phyloP scores from a whole-genome alignment of 1,140 invertebrate genomes.

The Zaprionus camerounensis region DNA sequence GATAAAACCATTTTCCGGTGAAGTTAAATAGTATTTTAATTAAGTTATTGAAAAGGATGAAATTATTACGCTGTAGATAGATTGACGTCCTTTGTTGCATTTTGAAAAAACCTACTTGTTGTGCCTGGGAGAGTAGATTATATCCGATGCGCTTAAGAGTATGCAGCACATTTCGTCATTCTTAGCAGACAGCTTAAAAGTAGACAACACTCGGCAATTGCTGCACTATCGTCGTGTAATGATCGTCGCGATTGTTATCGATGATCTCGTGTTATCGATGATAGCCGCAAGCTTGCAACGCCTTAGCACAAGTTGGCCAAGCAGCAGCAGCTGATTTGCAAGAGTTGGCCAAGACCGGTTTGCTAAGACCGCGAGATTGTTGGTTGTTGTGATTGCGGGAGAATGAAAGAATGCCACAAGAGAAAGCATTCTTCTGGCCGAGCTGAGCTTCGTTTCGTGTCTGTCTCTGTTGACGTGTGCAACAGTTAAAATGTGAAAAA shows the following conservation, averaged over 20 bases:
- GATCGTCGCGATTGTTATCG: slow-evolving; percentile 4
- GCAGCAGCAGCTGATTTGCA: slow-evolving; percentile 32
- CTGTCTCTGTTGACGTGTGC: slow-evolving; percentile 68
- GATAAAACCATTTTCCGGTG: too few relatives aligned
- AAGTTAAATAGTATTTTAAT: too few relatives aligned
- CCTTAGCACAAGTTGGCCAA: slow-evolving; percentile 11
- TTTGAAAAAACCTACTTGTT: too few relatives aligned
- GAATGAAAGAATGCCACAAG: slow-evolving; percentile 62
- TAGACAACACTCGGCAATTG: slow-evolving; percentile 10
- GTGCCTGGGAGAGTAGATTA: too few relatives aligned
- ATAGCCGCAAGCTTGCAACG: slow-evolving; percentile 3
- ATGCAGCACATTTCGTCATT: not conserved
- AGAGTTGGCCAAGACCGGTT: slow-evolving; percentile 60
- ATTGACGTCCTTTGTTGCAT: too few relatives aligned
- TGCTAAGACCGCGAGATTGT: not conserved
- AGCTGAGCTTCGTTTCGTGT: slow-evolving; percentile 13
- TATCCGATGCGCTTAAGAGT: not conserved
- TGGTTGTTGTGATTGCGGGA: slow-evolving; percentile 38
- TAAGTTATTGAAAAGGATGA: too few relatives aligned
- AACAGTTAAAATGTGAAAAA: slow-evolving; percentile 38
- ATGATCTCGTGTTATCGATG: slow-evolving; percentile 8
- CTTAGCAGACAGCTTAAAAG: not conserved
- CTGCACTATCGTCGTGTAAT: not conserved
- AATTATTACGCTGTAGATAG: too few relatives aligned
- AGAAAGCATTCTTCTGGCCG: slow-evolving; percentile 65